Base-by-base conservation (phyloP, 2,888 invertebrate genomes). In the Acholoe squamosa region DNA sequence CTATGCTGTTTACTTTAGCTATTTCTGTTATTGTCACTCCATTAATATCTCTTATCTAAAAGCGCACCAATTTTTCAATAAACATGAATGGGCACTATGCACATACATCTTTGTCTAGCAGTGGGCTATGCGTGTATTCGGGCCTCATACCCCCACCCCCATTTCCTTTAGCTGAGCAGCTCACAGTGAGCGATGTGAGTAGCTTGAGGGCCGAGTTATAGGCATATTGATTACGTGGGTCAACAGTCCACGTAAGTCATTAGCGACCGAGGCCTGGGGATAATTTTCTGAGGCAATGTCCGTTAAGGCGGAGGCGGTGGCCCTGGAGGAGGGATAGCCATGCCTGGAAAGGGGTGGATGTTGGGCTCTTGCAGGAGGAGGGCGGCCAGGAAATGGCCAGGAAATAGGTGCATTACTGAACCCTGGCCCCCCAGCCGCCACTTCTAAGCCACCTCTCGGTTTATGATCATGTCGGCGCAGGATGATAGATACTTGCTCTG, bases 201-300 rank as follows among this genome's bases (percentile, higher is more conserved):
- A 28, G 71, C 71, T 71, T 16, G 71, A 16, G 28, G 14, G 14
- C 28, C 14, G 71, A 71, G 19, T 71, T 71, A 71, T 71, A 71
- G 71, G 28, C 71, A 28, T 71, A 71, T 71, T 71, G 71, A 71
- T 71, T 71, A 71, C 71, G 31, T 1, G 71, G 71, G 71, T 71
- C 71, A 71, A 71, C 71, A 71, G 71, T 71, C 71, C 71, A 71
- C 71, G 71, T 71, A 71, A 71, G 71, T 71, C 71, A 71, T 71
- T 71, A 71, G 71, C 71, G 28, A 71, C 28, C n/a, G 71, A 71
- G 71, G 71, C 71, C 71, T 14, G 25, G 28, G 71, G 71, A 71
- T 71, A 71, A 71, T 71, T 71, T 28, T 71, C 28, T 16, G 71
- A 71, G 71, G 71, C 71, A 71, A 31, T 71, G 71, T 71, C 71